phyloP scores from a whole-genome alignment of 2,797 vertebrate species.

The Pelochelys cantorii region DNA sequence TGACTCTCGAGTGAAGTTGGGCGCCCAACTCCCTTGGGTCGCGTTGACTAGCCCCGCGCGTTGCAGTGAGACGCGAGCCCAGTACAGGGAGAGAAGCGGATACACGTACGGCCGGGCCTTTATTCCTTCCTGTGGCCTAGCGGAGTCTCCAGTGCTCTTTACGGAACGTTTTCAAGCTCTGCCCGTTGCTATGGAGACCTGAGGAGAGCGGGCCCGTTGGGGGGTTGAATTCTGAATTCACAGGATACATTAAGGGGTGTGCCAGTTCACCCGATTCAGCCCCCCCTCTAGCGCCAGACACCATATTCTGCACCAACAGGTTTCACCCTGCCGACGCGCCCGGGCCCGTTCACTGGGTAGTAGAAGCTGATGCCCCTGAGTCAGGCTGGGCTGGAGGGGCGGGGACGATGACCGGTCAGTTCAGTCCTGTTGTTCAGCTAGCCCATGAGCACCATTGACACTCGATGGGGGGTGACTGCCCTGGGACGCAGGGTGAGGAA shows the following conservation, averaged over 20 bases:
- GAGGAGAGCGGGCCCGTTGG: not conserved
- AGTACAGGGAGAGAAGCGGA: not conserved
- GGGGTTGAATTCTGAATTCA: not conserved
- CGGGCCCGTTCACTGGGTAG: not conserved
- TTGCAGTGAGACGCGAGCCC: not conserved
- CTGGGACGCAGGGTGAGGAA: not conserved
- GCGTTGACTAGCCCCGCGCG: not conserved
- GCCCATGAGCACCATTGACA: not conserved
- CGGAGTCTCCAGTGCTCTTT: not conserved
- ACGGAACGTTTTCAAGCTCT: not conserved
- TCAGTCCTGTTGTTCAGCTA: not conserved
- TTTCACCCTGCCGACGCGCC: not conserved
- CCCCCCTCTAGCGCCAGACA: not conserved
- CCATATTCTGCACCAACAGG: not conserved
- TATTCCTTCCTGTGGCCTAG: not conserved
- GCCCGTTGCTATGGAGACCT: not conserved
- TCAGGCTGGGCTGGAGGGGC: not conserved
- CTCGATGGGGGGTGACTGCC: not conserved
- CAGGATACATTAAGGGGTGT: not conserved
- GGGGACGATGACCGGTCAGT: not conserved
- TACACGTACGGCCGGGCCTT: not conserved
- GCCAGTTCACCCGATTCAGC: not conserved
- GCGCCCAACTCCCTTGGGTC: not conserved
- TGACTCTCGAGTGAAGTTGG: not conserved
- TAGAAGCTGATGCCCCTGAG: not conserved